Conservation (phyloP, 2,113 vertebrate genomes). For the Silurus meridionalis region DNA sequence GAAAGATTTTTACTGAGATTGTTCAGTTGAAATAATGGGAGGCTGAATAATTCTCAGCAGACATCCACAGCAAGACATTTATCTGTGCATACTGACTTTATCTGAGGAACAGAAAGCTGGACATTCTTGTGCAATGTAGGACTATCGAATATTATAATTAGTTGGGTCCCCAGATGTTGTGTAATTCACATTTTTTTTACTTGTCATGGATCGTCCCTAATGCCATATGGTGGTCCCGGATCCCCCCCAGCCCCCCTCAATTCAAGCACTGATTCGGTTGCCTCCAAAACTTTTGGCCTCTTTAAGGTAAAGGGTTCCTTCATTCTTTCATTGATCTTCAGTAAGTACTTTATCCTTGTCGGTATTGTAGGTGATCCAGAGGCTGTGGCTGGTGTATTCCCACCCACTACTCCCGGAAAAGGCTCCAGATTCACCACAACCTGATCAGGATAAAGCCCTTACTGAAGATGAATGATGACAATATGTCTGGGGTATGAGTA, state of each 20-base stretch:
- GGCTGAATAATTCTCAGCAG: not conserved
- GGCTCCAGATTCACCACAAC: not conserved
- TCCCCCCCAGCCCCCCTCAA: no score
- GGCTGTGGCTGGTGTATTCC: not conserved
- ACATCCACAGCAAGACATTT: not conserved
- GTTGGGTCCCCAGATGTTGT: not conserved
- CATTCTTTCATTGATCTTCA: not conserved
- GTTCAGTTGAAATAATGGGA: not conserved
- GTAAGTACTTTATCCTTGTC: not conserved
- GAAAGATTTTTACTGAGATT: not conserved
- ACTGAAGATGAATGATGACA: conserved; percentile 25
- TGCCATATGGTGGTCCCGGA: no score
- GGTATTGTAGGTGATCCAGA: not conserved
- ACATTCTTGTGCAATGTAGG: not conserved
- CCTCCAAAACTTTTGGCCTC: not conserved
- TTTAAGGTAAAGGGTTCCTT: not conserved
- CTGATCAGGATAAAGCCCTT: not conserved
- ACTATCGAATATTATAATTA: not conserved
- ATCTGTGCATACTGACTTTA: not conserved
- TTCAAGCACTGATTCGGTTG: no score
- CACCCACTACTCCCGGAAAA: not conserved
- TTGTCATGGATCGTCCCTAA: no score
- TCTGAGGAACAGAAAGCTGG: not conserved
- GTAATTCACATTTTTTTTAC: no score
- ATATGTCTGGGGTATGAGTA: conserved; percentile 55